phyloP scores from a whole-genome alignment of 2,797 vertebrate species.

The Sebastes baramenuke region DNA sequence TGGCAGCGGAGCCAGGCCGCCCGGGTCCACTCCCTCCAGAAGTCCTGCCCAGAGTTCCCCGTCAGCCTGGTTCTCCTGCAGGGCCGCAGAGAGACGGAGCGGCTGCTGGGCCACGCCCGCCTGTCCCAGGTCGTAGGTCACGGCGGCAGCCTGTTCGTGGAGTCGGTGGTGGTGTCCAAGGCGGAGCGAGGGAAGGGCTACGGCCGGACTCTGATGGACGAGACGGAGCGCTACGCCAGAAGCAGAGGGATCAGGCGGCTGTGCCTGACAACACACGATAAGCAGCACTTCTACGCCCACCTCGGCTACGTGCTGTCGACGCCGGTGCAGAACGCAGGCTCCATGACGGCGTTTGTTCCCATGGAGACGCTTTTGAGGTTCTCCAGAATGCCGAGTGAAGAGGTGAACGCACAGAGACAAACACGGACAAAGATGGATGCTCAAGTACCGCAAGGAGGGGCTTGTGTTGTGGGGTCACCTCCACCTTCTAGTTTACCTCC shows the following conservation, averaged over 20 bases:
- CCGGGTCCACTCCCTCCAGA: conserved; percentile 88
- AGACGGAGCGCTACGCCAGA: conserved; percentile 87
- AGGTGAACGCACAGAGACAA: neutral
- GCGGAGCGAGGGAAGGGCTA: conserved; percentile 89
- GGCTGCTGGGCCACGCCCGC: conserved; percentile 88
- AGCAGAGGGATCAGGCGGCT: conserved; percentile 83
- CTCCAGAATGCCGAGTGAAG: conserved; percentile 51
- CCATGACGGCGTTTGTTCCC: conserved; percentile 82
- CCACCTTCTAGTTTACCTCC: neutral
- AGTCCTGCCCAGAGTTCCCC: conserved; percentile 90
- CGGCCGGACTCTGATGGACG: conserved; percentile 91
- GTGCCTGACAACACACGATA: conserved; percentile 93
- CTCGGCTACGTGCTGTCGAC: conserved; percentile 86
- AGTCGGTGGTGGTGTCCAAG: conserved; percentile 91
- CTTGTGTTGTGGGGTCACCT: neutral
- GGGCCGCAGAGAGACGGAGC: conserved; percentile 31
- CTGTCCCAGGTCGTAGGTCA: conserved; percentile 86
- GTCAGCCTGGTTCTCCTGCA: conserved; percentile 87
- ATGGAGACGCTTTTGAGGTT: conserved; percentile 84
- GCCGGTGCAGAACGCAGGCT: conserved; percentile 89
- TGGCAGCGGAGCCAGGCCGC: conserved; percentile 91
- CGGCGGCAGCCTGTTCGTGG: conserved; percentile 86
- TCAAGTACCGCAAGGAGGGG: neutral
- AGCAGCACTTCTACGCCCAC: conserved; percentile 92
- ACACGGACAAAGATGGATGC: neutral